phyloP scores from a whole-genome alignment of 2,888 invertebrate genomes.

The Chromoteleia sp. region DNA sequence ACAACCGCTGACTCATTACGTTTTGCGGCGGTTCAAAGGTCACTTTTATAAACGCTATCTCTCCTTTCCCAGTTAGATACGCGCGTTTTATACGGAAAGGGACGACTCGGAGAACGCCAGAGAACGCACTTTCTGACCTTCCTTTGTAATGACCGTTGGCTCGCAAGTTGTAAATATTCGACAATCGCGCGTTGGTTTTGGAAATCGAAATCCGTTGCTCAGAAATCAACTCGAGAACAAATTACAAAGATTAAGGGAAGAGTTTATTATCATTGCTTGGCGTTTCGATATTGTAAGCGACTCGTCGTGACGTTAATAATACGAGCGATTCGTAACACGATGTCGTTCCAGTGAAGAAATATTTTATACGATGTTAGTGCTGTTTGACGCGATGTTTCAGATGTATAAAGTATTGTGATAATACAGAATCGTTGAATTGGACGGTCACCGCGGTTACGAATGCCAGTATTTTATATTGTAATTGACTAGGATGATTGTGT shows the following conservation, averaged over 20 bases:
- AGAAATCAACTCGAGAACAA: slow-evolving; percentile 2
- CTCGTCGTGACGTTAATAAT: not conserved
- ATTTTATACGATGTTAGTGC: slow-evolving; percentile 54
- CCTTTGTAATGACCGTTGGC: slow-evolving; percentile 7
- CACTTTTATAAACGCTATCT: slow-evolving; percentile 25
- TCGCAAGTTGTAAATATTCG: slow-evolving; percentile 42
- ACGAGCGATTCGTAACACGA: slow-evolving; percentile 1
- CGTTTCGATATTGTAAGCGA: slow-evolving; percentile 1
- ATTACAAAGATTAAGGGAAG: not conserved
- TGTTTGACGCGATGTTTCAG: slow-evolving; percentile 49
- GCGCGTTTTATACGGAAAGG: slow-evolving; percentile 19
- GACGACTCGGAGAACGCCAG: slow-evolving; percentile 15
- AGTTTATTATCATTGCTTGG: not conserved
- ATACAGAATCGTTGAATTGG: slow-evolving; percentile 42
- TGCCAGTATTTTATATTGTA: slow-evolving; percentile 8
- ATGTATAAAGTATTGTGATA: slow-evolving; percentile 53
- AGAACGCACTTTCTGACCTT: not conserved
- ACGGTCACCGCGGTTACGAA: not conserved
- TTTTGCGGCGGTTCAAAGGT: slow-evolving; percentile 1
- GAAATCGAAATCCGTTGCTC: slow-evolving; percentile 41
- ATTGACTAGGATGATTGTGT: not conserved
- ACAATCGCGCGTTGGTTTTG: slow-evolving; percentile 63
- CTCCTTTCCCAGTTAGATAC: slow-evolving; percentile 13
- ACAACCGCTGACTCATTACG: not conserved
- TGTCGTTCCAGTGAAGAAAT: slow-evolving; percentile 33